Base-by-base conservation (phyloP, 1,140 invertebrate genomes). In the Cotesia vestalis region DNA sequence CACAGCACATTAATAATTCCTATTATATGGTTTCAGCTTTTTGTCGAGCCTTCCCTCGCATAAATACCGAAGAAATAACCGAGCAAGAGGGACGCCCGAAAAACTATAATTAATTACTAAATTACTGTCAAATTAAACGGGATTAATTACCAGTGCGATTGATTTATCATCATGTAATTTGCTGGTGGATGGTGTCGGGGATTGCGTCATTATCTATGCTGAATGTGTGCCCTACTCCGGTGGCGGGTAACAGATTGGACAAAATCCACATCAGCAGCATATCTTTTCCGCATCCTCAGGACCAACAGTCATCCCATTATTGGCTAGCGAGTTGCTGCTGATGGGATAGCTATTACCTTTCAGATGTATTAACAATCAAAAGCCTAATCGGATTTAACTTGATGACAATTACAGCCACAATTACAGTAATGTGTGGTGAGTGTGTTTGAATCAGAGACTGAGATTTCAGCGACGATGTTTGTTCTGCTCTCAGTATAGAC, bases 181-280 rank as follows among this genome's bases (percentile, higher is more conserved):
- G 71, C 79, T 79, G 63, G 76, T 80, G 69, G 81, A 80, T 38
- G 77, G 77, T 74, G 79, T 83, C 66, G 81, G 81, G 69, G 80
- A 83, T 74, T 85, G 83, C 80, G 81, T 85, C 84, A 84, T 85
- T 77, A 78, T 85, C 80, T 66, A 66, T 53, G 51, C n/a, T 77
- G 69, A 73, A 69, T 78, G 70, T 66, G 52, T 69, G 69, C 75
- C 51, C 60, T 38, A 9, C 51, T n/a, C 14, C 63, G 17, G 20
- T 20, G 36, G 17, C 27, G 34, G 57, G 34, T 63, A 17, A 63
- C 34, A 34, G 14, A 64, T 40, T 20, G 60, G 40, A 40, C 38
- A 17, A 35, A 14, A 59, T 40, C 67, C 34, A 46, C 40, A 46
- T 46, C 27, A 52, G 68, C 40, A 69, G 57, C 66, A 73, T 73